Evolutionary conservation across 2,113 vertebrate species (phyloP).

Genomic region (Lynx canadensis): DNA sequence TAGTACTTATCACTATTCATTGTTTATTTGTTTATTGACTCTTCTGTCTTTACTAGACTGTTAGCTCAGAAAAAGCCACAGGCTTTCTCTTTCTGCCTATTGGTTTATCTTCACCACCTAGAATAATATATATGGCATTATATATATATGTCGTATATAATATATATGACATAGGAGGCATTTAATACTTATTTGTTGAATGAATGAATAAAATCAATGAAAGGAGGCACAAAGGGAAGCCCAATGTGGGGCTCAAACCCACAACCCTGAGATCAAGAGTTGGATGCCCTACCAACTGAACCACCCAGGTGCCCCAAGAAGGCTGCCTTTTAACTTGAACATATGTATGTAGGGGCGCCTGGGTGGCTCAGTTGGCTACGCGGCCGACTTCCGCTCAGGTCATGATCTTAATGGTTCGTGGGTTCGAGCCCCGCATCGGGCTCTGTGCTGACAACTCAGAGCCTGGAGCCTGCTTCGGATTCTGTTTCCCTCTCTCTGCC

Average conservation of each 20-base stretch:
- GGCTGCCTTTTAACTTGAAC: neutral
- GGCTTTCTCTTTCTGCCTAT: neutral
- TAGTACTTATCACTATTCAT: neutral
- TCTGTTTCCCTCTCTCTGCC: no score
- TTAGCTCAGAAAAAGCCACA: neutral
- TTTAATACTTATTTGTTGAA: neutral
- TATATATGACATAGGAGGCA: neutral
- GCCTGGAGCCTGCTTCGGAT: no score
- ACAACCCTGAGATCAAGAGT: no score
- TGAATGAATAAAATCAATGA: neutral
- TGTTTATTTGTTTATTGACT: neutral
- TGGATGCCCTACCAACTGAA: no score
- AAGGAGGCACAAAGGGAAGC: neutral
- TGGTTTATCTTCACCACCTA: neutral
- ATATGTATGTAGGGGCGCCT: neutral
- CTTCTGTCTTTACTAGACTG: neutral
- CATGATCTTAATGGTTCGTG: no score
- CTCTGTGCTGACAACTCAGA: no score
- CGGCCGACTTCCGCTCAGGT: no score
- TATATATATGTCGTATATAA: no score
- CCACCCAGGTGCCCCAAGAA: neutral
- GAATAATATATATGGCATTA: neutral
- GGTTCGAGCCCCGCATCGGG: no score
- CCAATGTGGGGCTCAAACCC: no score
- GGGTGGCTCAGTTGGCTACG: no score